Evolutionary conservation across 2,888 invertebrate genomes (phyloP).

Genomic region (Epinotia ramella): DNA sequence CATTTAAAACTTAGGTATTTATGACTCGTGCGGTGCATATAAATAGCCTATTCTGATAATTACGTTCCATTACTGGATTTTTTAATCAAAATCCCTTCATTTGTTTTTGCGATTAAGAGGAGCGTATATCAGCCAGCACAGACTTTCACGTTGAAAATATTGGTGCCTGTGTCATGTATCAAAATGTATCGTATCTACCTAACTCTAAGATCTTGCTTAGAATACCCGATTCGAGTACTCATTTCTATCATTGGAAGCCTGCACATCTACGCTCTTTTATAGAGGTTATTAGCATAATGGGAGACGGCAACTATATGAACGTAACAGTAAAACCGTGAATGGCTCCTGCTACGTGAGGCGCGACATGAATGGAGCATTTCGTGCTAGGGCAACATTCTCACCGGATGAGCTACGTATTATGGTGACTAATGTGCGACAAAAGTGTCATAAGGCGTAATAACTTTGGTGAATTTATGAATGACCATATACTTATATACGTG

Average conservation of each 20-base stretch:
- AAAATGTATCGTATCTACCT: background rate
- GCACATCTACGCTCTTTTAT: slow-evolving; percentile 28
- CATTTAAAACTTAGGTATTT: too few relatives aligned
- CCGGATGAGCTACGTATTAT: slow-evolving; percentile 42
- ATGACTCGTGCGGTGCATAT: too few relatives aligned
- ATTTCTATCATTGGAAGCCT: slow-evolving; percentile 4
- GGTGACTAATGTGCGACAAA: slow-evolving; percentile 48
- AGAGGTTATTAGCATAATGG: slow-evolving; percentile 30
- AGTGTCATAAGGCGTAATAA: slow-evolving; percentile 55
- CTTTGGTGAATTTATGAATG: slow-evolving; percentile 72
- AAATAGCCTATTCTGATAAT: too few relatives aligned
- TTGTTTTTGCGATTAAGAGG: too few relatives aligned
- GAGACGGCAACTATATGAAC: slow-evolving; percentile 16
- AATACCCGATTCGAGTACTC: background rate
- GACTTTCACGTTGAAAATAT: too few relatives aligned
- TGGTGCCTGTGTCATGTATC: background rate
- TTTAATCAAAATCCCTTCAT: too few relatives aligned
- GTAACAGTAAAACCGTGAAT: slow-evolving; percentile 38
- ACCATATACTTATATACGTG: slow-evolving; percentile 73
- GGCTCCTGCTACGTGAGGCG: slow-evolving; percentile 24
- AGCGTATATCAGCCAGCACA: too few relatives aligned
- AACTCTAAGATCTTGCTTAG: slow-evolving; percentile 1
- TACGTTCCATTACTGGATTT: too few relatives aligned
- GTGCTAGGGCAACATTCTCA: slow-evolving; percentile 31
- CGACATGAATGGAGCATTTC: slow-evolving; percentile 43